phyloP scores from a whole-genome alignment of 2,113 vertebrate genomes.

The Megaceryle maxima region DNA sequence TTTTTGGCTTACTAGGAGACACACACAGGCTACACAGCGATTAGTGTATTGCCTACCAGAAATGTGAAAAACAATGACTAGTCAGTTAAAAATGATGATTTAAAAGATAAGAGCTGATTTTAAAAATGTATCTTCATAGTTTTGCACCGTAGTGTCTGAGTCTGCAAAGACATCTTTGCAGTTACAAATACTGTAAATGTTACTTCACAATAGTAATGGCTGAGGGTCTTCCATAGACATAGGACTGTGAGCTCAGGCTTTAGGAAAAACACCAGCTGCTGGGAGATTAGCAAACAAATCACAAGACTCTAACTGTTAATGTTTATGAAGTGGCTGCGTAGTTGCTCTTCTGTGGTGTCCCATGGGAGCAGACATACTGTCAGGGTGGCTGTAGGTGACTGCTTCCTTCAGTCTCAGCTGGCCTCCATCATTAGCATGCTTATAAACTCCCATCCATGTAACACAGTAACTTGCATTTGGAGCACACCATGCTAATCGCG shows the following conservation, averaged over 20 bases:
- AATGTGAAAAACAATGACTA: neutral
- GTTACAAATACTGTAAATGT: neutral
- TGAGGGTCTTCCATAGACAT: slow-evolving; percentile 4
- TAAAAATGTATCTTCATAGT: fast-evolving
- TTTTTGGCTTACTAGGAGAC: neutral
- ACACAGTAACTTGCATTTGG: fast-evolving
- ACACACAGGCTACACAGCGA: neutral
- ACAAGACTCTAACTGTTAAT: neutral
- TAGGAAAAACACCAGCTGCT: neutral
- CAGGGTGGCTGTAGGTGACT: fast-evolving
- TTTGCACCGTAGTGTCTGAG: neutral
- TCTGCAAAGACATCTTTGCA: neutral
- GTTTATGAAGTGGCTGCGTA: fast-evolving
- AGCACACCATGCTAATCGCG: neutral
- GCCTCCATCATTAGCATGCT: fast-evolving
- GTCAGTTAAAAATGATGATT: neutral
- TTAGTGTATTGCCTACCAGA: neutral
- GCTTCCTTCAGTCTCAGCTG: neutral
- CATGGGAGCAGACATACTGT: fast-evolving
- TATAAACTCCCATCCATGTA: fast-evolving
- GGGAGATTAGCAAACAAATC: slow-evolving; percentile 38
- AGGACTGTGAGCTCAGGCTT: slow-evolving; percentile 9
- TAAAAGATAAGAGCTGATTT: neutral
- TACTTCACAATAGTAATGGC: neutral
- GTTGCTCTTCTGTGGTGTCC: neutral